Base-by-base conservation (phyloP, 2,888 invertebrate species). In the Megaustenia siamemsis region DNA sequence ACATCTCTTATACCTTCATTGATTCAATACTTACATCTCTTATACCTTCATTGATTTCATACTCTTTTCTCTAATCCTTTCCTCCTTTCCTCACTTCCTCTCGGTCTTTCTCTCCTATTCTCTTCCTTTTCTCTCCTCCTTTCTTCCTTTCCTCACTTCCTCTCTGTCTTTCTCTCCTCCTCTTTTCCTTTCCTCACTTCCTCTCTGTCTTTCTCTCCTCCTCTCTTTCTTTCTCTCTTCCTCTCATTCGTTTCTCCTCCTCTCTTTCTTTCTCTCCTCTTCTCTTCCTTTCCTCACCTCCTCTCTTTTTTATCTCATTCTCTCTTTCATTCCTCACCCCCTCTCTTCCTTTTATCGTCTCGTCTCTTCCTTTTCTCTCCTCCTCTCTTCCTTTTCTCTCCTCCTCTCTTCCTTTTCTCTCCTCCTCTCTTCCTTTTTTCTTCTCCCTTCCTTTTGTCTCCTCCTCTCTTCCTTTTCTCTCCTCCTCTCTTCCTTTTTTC, bases 241-340 rank as follows among this genome's bases (percentile, higher is more conserved):
- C 53, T 24, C 3, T 53, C 6, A 21, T 3, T 53, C 24, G 21
- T 53, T 3, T 53, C 18, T 53, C 6, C 24, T 15, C 24, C 24
- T 53, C 53, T 53, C 18, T 53, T 18, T 3, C 2, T 56, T 6
- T 45, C 28, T 45, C 8, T 43, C 38, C 49, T 21, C n/a, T 24
- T 73, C 35, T 38, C 73, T 73, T 21, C 40, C 43, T 76, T 32
- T 76, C 43, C 49, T 53, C 49, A 28, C 49, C n/a, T 53, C 53
- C 3, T 21, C 24, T 5, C 18, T 15, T 53, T 35, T 68, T 32
- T 80, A 40, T 68, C 45, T 68, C 49, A 38, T 4, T 43, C 32
- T 63, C 12, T 68, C 28, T 45, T 49, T 79, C 28, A 32, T 28
- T 66, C 24, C 0, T 8, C 18, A 43, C 68, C 38, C 15, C 49